Evolutionary conservation across 2,797 vertebrate species (phyloP).

Genomic region (Catamblyrhynchus diadema): DNA sequence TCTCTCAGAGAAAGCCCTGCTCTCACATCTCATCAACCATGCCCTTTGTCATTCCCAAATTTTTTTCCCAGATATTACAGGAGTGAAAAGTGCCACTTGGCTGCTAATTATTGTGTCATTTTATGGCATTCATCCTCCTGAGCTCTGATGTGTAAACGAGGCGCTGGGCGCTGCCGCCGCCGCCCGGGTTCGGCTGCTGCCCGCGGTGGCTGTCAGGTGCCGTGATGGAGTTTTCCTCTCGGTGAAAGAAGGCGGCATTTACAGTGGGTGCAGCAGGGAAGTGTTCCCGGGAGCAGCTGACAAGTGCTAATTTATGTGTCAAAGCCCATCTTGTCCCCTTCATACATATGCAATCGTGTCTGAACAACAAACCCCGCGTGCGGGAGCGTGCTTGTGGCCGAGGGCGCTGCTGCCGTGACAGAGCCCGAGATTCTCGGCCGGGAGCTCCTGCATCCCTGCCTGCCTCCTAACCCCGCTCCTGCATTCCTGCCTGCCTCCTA

Average conservation of each 20-base stretch:
- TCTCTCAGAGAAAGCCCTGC: not conserved
- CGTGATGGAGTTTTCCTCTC: not conserved
- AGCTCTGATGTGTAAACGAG: constrained; percentile 8
- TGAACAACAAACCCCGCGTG: constrained; percentile 1
- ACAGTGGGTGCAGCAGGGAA: constrained; percentile 48
- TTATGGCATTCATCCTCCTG: not conserved
- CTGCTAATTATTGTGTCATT: constrained; percentile 40
- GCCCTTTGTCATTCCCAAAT: constrained; percentile 16
- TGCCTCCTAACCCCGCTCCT: not conserved
- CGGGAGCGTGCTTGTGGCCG: not conserved
- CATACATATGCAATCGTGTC: constrained; percentile 64
- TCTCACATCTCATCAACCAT: not conserved
- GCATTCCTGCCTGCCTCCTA: not conserved
- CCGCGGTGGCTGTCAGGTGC: not conserved
- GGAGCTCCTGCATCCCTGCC: not conserved
- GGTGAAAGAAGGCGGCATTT: constrained; percentile 34
- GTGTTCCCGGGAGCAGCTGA: constrained; percentile 59
- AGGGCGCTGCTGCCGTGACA: not conserved
- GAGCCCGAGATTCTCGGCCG: not conserved
- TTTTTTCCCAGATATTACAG: not conserved
- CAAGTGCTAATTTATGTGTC: constrained; percentile 72
- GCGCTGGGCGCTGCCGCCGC: not conserved
- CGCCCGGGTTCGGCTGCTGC: not conserved
- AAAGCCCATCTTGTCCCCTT: constrained; percentile 69
- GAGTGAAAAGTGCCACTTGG: not conserved